Percentiles rank a stretch among this genome's conserved stretches.
phyloP scores from a whole-genome alignment of 2,113 vertebrate species.

The Xenopus borealis region DNA sequence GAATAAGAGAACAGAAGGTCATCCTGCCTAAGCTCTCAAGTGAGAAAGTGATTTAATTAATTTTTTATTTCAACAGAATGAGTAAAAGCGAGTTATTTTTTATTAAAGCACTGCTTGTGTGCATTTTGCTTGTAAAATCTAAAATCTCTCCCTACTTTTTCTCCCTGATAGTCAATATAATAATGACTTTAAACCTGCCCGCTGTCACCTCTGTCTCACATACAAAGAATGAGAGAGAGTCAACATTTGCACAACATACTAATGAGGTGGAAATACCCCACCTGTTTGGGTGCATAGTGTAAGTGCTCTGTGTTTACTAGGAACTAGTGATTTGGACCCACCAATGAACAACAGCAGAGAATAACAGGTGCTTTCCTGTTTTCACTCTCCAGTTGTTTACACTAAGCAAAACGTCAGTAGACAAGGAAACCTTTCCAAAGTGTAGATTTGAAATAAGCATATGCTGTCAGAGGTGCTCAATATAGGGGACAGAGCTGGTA shows the following conservation, averaged over 20 bases:
- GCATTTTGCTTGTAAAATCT: too few species aligned
- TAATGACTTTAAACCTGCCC: background rate
- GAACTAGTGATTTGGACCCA: background rate
- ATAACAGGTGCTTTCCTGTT: background rate
- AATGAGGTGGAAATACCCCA: constrained; percentile 10
- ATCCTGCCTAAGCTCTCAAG: too few species aligned
- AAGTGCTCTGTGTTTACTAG: constrained; percentile 3
- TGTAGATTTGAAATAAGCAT: too few species aligned
- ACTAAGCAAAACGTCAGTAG: background rate
- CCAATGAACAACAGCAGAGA: background rate
- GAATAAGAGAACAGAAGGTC: too few species aligned
- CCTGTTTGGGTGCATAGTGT: background rate
- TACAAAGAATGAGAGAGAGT: background rate
- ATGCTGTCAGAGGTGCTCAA: too few species aligned
- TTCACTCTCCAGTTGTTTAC: background rate
- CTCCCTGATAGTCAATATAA: background rate
- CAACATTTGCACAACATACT: constrained; percentile 1
- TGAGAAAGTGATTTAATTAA: too few species aligned
- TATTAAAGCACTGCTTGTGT: too few species aligned
- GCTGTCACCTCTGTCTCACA: background rate
- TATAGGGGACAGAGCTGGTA: too few species aligned
- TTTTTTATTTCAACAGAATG: too few species aligned
- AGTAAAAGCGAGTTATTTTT: too few species aligned
- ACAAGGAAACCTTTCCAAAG: too few species aligned
- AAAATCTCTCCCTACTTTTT: too few species aligned